Conservation (phyloP, 2,888 invertebrate genomes). For the Adelphocoris suturalis region DNA sequence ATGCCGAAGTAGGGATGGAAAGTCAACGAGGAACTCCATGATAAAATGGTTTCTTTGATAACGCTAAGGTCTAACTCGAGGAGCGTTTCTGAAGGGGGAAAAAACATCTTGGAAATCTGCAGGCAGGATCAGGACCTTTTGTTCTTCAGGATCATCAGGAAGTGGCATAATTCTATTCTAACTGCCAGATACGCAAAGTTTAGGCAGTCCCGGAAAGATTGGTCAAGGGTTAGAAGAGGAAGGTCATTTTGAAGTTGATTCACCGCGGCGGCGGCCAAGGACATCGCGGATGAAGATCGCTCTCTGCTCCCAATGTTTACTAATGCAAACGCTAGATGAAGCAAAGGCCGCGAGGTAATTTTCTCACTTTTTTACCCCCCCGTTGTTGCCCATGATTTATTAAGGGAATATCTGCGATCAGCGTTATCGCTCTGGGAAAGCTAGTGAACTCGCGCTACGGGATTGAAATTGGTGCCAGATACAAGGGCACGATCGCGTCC, state of each 20-base stretch:
- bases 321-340: constrained; percentile 45
- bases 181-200: constrained; percentile 40
- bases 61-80: not conserved
- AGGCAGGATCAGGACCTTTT: constrained; percentile 12
- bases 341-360: constrained; percentile 48
- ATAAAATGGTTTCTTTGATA: not conserved
- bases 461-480: constrained; percentile 28
- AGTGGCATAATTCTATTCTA: constrained; percentile 46
- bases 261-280: constrained; percentile 16
- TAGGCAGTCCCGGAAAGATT: constrained; percentile 44
- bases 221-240: constrained; percentile 37
- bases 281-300: constrained; percentile 44
- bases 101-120: not conserved
- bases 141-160: constrained; percentile 35
- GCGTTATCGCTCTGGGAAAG: constrained; percentile 40
- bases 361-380: not conserved
- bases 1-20: too few species aligned
- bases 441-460: not conserved
- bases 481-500: constrained; percentile 3
- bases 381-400: not conserved
- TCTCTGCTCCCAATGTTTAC: constrained; percentile 41
- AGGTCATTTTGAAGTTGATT: constrained; percentile 40
- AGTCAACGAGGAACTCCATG: too few species aligned
- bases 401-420: constrained; percentile 50
- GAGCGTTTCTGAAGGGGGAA: not conserved